Conservation (phyloP, 2,888 invertebrate genomes). For the Mesochorus sp. region DNA sequence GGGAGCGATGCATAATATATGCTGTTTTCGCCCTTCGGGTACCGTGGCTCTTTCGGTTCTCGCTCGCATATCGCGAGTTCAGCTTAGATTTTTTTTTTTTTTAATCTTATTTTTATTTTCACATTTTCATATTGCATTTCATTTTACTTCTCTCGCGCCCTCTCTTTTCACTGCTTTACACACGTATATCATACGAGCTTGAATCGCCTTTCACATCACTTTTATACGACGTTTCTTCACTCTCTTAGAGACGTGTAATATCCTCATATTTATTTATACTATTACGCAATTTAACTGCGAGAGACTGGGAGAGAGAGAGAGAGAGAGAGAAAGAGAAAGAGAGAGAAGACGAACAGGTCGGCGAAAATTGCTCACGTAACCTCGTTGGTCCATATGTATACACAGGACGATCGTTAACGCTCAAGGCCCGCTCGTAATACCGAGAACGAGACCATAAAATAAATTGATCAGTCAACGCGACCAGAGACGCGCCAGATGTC, state of each 20-base stretch:
- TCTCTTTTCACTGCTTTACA: neutral
- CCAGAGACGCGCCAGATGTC: constrained; percentile 40
- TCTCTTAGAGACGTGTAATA: neutral
- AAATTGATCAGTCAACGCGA: constrained; percentile 48
- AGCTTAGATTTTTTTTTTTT: constrained; percentile 2
- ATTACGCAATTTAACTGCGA: neutral
- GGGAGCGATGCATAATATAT: too few species aligned
- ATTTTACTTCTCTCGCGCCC: neutral
- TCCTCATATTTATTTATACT: neutral
- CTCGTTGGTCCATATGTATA: constrained; percentile 10
- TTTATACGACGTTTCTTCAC: constrained; percentile 9
- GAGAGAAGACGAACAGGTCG: constrained; percentile 16
- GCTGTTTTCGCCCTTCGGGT: too few species aligned
- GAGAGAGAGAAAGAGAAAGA: neutral
- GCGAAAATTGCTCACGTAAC: neutral
- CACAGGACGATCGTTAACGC: constrained; percentile 10
- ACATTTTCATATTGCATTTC: constrained; percentile 10
- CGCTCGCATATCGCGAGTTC: neutral
- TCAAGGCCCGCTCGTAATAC: neutral
- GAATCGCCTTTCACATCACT: neutral
- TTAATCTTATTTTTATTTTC: constrained; percentile 7
- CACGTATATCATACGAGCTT: too few species aligned
- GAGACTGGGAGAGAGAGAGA: neutral
- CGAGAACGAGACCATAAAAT: constrained; percentile 47
- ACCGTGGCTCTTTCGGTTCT: neutral